phyloP scores from a whole-genome alignment of 2,113 vertebrate species.

The Clarias magur region DNA sequence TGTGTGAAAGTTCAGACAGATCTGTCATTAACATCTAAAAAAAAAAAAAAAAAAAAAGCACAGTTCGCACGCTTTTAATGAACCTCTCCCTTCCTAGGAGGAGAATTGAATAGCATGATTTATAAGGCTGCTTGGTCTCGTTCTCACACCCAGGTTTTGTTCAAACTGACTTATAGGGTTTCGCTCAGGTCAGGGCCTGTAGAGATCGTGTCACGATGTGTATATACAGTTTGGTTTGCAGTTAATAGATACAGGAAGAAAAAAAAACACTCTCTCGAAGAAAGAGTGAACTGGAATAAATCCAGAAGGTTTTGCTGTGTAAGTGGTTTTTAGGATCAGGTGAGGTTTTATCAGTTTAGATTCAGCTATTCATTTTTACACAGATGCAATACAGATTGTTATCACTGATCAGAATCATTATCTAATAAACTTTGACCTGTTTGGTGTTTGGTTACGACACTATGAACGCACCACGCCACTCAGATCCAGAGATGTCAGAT shows the following conservation, averaged over 20 bases:
- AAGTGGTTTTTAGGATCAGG: background rate
- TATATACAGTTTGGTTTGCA: background rate
- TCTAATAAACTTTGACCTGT: constrained; percentile 7
- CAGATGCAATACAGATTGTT: background rate
- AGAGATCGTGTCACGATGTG: background rate
- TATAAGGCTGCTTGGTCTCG: background rate
- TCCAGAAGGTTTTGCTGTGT: background rate
- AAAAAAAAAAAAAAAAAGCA: background rate
- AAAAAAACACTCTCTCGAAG: too few relatives aligned
- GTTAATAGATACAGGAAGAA: background rate
- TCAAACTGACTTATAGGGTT: background rate
- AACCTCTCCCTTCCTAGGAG: constrained; percentile 3
- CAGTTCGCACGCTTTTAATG: background rate
- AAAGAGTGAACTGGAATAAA: background rate
- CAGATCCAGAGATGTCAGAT: background rate
- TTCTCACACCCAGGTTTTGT: constrained; percentile 26
- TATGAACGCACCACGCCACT: background rate
- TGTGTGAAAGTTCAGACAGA: background rate
- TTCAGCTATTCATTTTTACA: background rate
- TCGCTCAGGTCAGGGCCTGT: background rate
- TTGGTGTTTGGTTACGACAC: constrained; percentile 1
- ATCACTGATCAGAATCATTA: background rate
- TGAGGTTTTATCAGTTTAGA: background rate
- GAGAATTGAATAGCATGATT: background rate
- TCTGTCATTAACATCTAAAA: constrained; percentile 1